phyloP scores from a whole-genome alignment of 2,113 vertebrate genomes.

The Menura novaehollandiae region DNA sequence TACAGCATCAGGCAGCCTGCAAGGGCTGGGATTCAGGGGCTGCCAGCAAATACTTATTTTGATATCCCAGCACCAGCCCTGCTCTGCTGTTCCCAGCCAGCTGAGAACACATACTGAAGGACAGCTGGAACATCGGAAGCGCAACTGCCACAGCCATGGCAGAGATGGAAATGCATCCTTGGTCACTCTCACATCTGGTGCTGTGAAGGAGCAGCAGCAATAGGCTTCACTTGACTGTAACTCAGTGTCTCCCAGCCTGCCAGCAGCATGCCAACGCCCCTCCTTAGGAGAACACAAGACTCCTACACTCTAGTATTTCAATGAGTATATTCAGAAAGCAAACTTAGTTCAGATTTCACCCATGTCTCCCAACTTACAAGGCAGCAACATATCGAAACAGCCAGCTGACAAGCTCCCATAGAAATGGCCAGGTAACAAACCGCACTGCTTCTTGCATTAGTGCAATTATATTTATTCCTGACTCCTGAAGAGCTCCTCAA shows the following conservation, averaged over 20 bases:
- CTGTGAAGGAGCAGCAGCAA: not conserved
- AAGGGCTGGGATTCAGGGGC: conserved; percentile 17
- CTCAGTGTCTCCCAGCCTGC: not conserved
- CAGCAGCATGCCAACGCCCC: not conserved
- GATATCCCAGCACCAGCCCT: conserved; percentile 16
- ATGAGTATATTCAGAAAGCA: not conserved
- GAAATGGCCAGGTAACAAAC: not conserved
- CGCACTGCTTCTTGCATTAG: not conserved
- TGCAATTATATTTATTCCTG: not conserved
- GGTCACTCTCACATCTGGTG: not conserved
- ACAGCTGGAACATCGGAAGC: not conserved
- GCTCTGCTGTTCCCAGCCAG: not conserved
- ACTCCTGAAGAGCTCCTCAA: not conserved
- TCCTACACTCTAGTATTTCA: not conserved
- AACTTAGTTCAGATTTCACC: not conserved
- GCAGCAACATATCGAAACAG: not conserved
- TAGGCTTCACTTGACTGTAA: not conserved
- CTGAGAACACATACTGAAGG: not conserved
- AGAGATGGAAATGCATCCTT: not conserved
- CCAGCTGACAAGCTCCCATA: not conserved
- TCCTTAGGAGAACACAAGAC: not conserved
- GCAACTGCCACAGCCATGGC: not conserved
- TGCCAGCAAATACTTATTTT: conserved; percentile 49
- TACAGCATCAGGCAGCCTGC: conserved; percentile 51
- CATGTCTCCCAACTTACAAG: not conserved